Conservation (phyloP, 2,113 vertebrate genomes). For the Eolophus roseicapilla region DNA sequence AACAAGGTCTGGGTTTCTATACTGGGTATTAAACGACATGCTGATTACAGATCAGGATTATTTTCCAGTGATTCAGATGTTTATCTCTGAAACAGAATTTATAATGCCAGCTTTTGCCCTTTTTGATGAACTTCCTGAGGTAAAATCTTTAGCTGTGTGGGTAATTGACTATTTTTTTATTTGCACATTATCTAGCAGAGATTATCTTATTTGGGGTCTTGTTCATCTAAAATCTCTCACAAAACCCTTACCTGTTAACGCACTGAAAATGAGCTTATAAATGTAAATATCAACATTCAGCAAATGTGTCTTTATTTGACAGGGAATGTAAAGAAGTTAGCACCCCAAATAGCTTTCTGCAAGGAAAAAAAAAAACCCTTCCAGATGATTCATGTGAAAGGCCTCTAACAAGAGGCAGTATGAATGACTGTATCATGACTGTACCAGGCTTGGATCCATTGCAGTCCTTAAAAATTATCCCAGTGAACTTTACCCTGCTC, state of each 20-base stretch:
- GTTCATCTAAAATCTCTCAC: background rate
- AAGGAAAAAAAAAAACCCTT: background rate
- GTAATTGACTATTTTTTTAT: background rate
- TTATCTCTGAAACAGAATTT: background rate
- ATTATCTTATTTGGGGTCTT: background rate
- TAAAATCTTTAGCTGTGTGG: background rate
- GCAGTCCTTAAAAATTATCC: background rate
- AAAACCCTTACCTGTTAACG: background rate
- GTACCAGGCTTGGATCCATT: background rate
- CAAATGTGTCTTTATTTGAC: background rate
- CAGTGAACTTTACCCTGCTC: background rate
- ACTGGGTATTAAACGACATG: background rate
- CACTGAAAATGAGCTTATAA: background rate
- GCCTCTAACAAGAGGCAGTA: background rate
- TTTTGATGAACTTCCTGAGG: background rate
- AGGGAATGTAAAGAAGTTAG: background rate
- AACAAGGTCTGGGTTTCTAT: background rate
- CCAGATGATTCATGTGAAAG: background rate
- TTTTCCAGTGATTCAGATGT: background rate
- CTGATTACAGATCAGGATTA: background rate
- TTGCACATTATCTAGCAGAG: background rate
- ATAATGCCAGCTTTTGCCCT: background rate
- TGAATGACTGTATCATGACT: background rate
- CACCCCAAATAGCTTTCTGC: background rate
- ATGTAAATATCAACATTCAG: background rate